A percentile compares a stretch with the other conserved stretches of the same genome.
Conservation (phyloP, 2,797 vertebrate species). For the Nasua narica region DNA sequence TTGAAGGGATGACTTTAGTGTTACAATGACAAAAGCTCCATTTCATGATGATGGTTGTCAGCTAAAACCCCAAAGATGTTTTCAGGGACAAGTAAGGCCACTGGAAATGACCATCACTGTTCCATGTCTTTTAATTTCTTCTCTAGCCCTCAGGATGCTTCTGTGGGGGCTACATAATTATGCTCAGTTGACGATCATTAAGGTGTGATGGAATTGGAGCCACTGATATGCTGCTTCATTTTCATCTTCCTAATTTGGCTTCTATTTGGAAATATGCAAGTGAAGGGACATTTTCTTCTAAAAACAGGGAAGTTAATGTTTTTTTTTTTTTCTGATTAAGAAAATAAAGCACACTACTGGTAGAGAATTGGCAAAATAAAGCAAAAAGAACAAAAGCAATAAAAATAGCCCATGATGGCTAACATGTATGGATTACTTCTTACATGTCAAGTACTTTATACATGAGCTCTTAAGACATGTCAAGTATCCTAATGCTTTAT, state of each 20-base stretch:
- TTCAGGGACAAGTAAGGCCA: neutral
- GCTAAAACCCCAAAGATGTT: neutral
- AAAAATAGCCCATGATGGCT: neutral
- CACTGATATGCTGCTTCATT: neutral
- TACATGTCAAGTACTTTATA: neutral
- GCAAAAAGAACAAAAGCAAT: neutral
- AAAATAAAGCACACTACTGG: neutral
- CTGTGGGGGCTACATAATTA: neutral
- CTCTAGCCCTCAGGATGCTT: neutral
- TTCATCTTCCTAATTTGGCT: neutral
- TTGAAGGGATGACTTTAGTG: constrained; percentile 1
- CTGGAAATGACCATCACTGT: neutral
- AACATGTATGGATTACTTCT: neutral
- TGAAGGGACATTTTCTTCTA: neutral
- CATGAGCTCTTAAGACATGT: neutral
- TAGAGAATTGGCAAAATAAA: neutral
- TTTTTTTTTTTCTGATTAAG: neutral
- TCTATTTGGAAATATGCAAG: neutral
- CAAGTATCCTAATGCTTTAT: neutral
- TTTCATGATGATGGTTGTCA: neutral
- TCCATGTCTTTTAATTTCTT: neutral
- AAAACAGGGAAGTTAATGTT: neutral
- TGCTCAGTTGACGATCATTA: neutral
- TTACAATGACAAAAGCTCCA: neutral
- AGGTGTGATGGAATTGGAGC: neutral